Conservation (phyloP, 2,797 vertebrate genomes). For the Scyliorhinus canicula region DNA sequence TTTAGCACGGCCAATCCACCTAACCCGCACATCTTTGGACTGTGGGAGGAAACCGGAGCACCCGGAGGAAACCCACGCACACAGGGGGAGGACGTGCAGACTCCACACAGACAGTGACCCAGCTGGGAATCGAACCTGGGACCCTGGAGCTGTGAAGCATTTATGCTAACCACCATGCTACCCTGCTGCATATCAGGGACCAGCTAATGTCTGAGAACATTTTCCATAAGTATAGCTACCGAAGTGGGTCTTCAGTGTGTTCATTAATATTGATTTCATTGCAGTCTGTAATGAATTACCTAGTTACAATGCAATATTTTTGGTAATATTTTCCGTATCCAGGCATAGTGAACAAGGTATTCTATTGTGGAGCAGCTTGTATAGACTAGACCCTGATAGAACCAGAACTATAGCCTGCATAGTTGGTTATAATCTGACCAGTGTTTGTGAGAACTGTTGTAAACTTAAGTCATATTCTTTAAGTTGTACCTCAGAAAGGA, state of each 20-base stretch:
- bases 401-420: not conserved
- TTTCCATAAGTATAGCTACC: not conserved
- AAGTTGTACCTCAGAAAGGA: not conserved
- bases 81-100: no score
- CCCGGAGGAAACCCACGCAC: no score
- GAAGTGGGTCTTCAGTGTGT: not conserved
- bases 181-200: no score
- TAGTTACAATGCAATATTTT: not conserved
- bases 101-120: no score
- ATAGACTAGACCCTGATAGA: no score
- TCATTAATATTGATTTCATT: not conserved
- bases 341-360: not conserved
- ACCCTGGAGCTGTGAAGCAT: no score
- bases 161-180: no score
- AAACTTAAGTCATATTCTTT: not conserved
- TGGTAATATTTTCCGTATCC: not conserved
- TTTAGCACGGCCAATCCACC: no score
- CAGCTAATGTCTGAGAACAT: not conserved
- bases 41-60: no score
- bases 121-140: no score
- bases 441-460: not conserved
- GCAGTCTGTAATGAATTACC: not conserved
- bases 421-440: not conserved
- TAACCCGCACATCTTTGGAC: no score
- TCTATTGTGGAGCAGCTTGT: not conserved